These are phyloP conservation scores for Xiphophorus couchianus DNA, from an alignment of 2,113 vertebrate species.

Conservation along the genomic window DNA sequence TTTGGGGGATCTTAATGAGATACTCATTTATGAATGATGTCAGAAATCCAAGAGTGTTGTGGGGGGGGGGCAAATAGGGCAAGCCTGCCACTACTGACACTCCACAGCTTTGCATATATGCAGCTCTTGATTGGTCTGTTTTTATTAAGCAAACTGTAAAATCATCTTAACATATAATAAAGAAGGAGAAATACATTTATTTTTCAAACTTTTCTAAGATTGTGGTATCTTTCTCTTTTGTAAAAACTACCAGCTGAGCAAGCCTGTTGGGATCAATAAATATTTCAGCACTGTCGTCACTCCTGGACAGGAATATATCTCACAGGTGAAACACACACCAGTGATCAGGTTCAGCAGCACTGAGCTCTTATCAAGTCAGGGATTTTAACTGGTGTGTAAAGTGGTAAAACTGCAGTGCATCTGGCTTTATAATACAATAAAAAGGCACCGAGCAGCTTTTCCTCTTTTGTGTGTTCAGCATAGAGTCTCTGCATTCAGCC, in stretches of 20 bases:
- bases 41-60: conserved; percentile 44
- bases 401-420: background rate
- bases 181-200: background rate
- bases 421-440: background rate
- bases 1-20: conserved; percentile 72
- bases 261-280: conserved; percentile 49
- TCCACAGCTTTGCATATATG: background rate
- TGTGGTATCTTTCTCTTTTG: background rate
- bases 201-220: background rate
- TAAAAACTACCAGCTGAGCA: conserved; percentile 30
- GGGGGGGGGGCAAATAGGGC: background rate
- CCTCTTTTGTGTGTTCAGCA: background rate
- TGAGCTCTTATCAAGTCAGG: background rate
- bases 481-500: background rate
- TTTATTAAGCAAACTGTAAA: background rate
- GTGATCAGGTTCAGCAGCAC: conserved; percentile 15
- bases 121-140: background rate
- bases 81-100: conserved; percentile 9
- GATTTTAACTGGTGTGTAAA: conserved; percentile 3
- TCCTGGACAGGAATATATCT: conserved; percentile 36
- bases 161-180: background rate
- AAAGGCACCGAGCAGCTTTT: conserved; percentile 4
- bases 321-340: conserved; percentile 57
- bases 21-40: conserved; percentile 73
- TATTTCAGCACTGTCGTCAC: conserved; percentile 58